Evolutionary conservation across 2,113 vertebrate species (phyloP).

Genomic region (Potamarius usumacintae): DNA sequence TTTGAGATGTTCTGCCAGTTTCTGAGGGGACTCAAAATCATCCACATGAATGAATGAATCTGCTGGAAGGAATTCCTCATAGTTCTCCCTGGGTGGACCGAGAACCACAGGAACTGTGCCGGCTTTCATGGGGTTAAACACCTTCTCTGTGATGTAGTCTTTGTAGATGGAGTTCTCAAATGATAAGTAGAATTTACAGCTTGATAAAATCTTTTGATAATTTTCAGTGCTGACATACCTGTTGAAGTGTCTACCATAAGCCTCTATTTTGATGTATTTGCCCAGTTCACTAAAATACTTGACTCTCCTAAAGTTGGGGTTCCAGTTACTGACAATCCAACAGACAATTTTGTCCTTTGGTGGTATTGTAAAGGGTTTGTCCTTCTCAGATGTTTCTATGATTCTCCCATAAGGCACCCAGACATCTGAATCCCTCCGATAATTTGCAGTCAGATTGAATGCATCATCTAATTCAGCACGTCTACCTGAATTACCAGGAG

Average conservation of each 20-base stretch:
- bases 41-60: conserved; percentile 86
- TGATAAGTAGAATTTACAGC: conserved; percentile 84
- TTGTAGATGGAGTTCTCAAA: conserved; percentile 86
- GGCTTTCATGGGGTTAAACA: conserved; percentile 75
- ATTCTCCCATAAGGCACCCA: neutral
- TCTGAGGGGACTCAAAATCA: conserved; percentile 68
- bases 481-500: neutral
- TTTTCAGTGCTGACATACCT: too few species aligned
- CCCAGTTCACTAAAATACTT: too few species aligned
- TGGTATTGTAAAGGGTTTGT: conserved; percentile 54
- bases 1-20: too few species aligned
- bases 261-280: too few species aligned
- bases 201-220: too few species aligned
- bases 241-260: too few species aligned
- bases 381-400: conserved; percentile 58
- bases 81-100: conserved; percentile 83
- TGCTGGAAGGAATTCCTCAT: conserved; percentile 80
- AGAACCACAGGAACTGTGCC: conserved; percentile 82
- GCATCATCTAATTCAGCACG: neutral
- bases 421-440: conserved; percentile 11
- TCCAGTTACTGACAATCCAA: conserved; percentile 60
- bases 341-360: conserved; percentile 66
- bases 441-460: conserved; percentile 46
- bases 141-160: conserved; percentile 88
- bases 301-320: too few species aligned